Conservation (phyloP, 2,113 vertebrate genomes). For the Microcebus jonahi region DNA sequence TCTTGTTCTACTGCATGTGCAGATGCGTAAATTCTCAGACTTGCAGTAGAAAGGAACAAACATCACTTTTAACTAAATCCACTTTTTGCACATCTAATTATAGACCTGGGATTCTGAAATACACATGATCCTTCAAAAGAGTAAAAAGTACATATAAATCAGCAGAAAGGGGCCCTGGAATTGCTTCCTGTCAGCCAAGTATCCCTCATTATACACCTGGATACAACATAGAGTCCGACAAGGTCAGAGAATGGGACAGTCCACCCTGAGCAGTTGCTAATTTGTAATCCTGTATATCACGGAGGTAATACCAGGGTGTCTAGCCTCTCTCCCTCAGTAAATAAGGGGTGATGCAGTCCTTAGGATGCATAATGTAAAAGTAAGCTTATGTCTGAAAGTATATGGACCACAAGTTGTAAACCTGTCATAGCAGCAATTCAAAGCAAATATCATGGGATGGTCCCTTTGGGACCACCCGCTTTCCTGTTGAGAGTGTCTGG, state of each 20-base stretch:
- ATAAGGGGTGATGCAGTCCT: neutral
- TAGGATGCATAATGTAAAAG: neutral
- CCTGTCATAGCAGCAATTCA: neutral
- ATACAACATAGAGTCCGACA: neutral
- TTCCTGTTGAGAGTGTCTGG: no score
- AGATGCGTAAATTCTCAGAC: neutral
- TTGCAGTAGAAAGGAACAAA: neutral
- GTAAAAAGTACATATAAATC: neutral
- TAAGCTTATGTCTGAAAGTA: neutral
- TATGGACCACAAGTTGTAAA: neutral
- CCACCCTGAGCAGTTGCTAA: neutral
- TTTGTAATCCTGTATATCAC: neutral
- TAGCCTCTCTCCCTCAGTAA: no score
- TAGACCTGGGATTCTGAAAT: neutral
- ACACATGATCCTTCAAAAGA: neutral
- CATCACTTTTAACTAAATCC: neutral
- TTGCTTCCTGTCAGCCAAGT: neutral
- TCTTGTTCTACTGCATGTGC: neutral
- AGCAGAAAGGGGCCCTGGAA: neutral
- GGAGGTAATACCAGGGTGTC: neutral
- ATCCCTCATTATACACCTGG: no score
- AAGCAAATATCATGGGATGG: neutral
- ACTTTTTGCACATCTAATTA: neutral
- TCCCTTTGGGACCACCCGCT: neutral
- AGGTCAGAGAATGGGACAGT: neutral